Conservation (phyloP, 2,888 invertebrate genomes). For the Ypsolopha sequella region DNA sequence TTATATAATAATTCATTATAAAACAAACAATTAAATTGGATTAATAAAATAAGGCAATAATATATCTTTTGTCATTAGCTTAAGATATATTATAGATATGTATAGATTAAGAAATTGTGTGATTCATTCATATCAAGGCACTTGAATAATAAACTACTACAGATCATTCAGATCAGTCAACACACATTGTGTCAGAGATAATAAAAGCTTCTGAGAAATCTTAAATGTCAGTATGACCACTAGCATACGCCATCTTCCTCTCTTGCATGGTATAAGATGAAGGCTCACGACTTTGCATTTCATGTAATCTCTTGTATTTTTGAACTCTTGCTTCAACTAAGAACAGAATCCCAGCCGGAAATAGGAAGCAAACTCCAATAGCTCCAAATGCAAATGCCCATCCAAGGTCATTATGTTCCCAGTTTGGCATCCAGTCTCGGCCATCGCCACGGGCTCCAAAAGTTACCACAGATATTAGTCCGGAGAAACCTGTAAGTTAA, state of each 20-base stretch:
- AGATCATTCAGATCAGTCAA: neutral
- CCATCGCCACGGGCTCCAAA: constrained; percentile 94
- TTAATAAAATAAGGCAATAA: too few relatives aligned
- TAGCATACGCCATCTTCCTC: constrained; percentile 66
- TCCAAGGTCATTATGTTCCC: constrained; percentile 94
- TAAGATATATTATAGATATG: too few relatives aligned
- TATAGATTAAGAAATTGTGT: too few relatives aligned
- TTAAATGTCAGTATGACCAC: constrained; percentile 81
- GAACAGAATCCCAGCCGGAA: constrained; percentile 84
- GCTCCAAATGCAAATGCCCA: constrained; percentile 94
- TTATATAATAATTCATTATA: neutral
- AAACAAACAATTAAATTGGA: too few relatives aligned
- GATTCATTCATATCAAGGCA: too few relatives aligned
- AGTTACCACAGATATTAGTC: constrained; percentile 85
- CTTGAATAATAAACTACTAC: neutral
- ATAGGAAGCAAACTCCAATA: constrained; percentile 80
- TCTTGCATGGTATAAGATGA: constrained; percentile 78
- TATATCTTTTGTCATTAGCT: too few relatives aligned
- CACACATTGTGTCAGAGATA: neutral
- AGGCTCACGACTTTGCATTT: constrained; percentile 75
- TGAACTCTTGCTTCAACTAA: constrained; percentile 86
- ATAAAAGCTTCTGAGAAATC: neutral
- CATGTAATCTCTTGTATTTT: constrained; percentile 79
- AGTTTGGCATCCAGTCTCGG: constrained; percentile 95
- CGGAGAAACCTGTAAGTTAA: constrained; percentile 74